phyloP scores from a whole-genome alignment of 2,797 vertebrate species.

The Anguilla marmorata region DNA sequence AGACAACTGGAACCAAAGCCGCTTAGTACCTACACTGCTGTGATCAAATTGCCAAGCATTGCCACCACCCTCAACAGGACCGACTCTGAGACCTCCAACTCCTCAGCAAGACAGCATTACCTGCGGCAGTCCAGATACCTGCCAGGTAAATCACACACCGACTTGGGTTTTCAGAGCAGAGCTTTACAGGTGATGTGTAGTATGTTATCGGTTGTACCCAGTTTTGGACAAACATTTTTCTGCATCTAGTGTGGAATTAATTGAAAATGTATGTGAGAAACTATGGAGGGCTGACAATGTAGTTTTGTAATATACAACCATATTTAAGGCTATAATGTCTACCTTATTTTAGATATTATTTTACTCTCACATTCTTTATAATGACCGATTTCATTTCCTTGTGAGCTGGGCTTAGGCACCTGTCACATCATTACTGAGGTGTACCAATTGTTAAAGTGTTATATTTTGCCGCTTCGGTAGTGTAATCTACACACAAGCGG shows the following conservation, averaged over 20 bases:
- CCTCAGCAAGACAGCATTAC: slow-evolving; percentile 90
- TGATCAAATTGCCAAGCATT: slow-evolving; percentile 77
- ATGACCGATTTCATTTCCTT: background rate
- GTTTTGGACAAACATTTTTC: background rate
- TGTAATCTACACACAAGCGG: background rate
- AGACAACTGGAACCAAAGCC: slow-evolving; percentile 71
- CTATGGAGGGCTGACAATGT: background rate
- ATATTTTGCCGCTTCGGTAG: background rate
- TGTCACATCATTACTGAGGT: background rate
- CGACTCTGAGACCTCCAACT: slow-evolving; percentile 64
- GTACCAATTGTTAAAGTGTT: background rate
- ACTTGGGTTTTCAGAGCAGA: background rate
- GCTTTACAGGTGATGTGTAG: background rate
- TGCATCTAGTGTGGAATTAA: background rate
- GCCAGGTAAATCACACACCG: slow-evolving; percentile 75
- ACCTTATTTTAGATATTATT: background rate
- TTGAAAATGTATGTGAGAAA: background rate
- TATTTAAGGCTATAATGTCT: background rate
- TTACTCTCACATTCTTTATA: background rate
- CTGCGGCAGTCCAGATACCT: slow-evolving; percentile 92
- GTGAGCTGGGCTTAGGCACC: background rate
- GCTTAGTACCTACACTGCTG: slow-evolving; percentile 71
- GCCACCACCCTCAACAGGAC: slow-evolving; percentile 67
- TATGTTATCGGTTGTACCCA: background rate
- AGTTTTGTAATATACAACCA: background rate